phyloP scores from a whole-genome alignment of 1,140 invertebrate species.

The Ceratoteleas bidentatus region DNA sequence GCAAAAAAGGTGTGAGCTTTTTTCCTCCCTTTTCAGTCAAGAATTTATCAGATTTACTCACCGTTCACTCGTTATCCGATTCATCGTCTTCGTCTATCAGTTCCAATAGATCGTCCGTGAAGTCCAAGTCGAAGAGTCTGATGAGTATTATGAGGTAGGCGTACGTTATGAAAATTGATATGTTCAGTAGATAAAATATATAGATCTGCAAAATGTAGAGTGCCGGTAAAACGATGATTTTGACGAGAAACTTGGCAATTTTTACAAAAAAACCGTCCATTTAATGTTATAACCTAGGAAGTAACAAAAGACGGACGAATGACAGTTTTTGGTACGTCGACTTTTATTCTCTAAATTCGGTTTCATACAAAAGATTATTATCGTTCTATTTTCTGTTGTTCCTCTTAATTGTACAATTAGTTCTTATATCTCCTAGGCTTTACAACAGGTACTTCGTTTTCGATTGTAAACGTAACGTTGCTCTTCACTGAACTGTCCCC shows the following conservation, averaged over 20 bases:
- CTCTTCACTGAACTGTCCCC: too few species aligned
- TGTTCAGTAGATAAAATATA: slow-evolving; percentile 27
- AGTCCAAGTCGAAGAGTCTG: slow-evolving; percentile 4
- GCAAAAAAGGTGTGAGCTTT: background rate
- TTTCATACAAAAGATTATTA: too few species aligned
- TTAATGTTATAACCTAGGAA: slow-evolving; percentile 16
- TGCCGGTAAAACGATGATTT: slow-evolving; percentile 52
- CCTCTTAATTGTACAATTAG: too few species aligned
- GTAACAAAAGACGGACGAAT: slow-evolving; percentile 11
- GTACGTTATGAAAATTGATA: slow-evolving; percentile 24
- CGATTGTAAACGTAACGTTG: too few species aligned
- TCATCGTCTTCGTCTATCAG: background rate
- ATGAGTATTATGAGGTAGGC: slow-evolving; percentile 18
- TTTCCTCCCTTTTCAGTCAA: background rate
- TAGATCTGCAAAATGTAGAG: slow-evolving; percentile 56
- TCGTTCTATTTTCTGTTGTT: too few species aligned
- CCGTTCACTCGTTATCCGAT: background rate
- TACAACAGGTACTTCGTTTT: too few species aligned
- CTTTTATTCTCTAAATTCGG: too few species aligned
- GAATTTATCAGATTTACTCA: too few species aligned
- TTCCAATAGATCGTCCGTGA: background rate
- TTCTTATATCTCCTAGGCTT: too few species aligned
- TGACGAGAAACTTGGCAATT: slow-evolving; percentile 38
- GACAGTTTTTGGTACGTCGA: too few species aligned
- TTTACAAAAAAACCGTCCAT: slow-evolving; percentile 36